Conservation (phyloP, 2,113 vertebrate genomes). For the Silurus asotus region DNA sequence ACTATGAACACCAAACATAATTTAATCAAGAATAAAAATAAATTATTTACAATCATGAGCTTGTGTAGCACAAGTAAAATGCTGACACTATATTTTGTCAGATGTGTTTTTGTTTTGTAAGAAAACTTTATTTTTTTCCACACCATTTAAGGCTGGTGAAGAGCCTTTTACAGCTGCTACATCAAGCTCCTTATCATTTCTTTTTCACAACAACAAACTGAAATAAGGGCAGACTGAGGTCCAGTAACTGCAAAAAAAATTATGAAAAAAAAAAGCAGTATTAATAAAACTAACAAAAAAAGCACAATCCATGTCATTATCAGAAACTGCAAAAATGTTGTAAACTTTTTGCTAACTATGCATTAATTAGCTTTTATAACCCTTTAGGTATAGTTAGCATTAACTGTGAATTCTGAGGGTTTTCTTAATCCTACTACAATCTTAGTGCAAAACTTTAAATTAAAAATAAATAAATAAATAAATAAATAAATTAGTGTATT, state of each 20-base stretch:
- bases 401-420: background rate
- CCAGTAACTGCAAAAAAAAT: background rate
- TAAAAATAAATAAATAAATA: background rate
- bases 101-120: background rate
- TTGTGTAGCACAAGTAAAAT: background rate
- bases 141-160: background rate
- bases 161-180: constrained; percentile 13
- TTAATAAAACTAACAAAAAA: background rate
- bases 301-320: background rate
- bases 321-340: background rate
- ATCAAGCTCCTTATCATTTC: background rate
- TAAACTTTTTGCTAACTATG: background rate
- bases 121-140: background rate
- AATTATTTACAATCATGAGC: background rate
- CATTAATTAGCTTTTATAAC: background rate
- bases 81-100: background rate
- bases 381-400: background rate
- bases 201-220: background rate
- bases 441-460: background rate
- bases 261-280: background rate
- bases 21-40: background rate
- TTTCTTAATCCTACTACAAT: background rate
- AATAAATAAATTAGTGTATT: too few relatives aligned
- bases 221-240: background rate
- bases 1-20: constrained; percentile 16